phyloP scores from a whole-genome alignment of 64 coral and sea anemone species.

The Catalaphyllia jardinei region DNA sequence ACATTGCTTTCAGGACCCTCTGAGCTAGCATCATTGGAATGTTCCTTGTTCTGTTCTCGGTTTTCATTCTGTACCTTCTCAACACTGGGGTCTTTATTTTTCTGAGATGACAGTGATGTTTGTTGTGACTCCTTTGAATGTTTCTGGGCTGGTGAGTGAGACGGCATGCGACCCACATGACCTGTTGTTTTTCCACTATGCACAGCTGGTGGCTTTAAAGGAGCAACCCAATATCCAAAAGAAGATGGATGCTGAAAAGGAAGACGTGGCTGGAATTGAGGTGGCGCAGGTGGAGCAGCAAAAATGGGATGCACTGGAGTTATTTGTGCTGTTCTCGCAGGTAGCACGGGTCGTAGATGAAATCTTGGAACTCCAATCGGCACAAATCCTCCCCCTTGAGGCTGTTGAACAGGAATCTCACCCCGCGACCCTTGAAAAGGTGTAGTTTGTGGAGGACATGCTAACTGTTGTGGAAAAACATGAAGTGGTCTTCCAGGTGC shows the following conservation, averaged over 20 bases:
- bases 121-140: not conserved
- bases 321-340: not conserved
- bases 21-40: not conserved
- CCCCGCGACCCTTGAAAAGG: not conserved
- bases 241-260: not conserved
- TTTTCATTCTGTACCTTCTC: not conserved
- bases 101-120: not conserved
- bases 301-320: not conserved
- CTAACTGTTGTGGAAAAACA: not conserved
- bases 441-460: not conserved
- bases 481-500: not conserved
- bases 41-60: not conserved
- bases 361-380: not conserved
- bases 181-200: not conserved
- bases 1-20: not conserved
- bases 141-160: not conserved
- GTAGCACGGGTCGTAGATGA: not conserved
- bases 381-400: not conserved
- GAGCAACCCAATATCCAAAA: constrained; percentile 13
- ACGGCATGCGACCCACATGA: not conserved
- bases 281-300: not conserved
- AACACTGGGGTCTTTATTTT: not conserved
- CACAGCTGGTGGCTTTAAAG: not conserved
- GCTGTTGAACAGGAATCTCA: not conserved
- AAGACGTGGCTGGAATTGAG: not conserved